Evolutionary conservation across 2,113 vertebrate species (phyloP).

Genomic region (Pachyramphus minor): DNA sequence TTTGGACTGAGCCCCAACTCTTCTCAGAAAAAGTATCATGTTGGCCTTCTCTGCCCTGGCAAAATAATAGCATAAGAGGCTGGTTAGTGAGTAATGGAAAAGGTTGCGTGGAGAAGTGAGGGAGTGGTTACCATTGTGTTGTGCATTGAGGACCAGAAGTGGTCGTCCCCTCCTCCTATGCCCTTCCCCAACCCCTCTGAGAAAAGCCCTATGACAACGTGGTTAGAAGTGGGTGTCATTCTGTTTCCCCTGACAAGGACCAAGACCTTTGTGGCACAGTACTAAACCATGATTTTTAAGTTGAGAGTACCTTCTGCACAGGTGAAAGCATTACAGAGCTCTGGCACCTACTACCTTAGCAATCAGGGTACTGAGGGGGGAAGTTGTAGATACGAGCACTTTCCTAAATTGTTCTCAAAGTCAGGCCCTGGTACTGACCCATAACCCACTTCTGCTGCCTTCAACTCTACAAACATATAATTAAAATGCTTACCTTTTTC

Average conservation of each 20-base stretch:
- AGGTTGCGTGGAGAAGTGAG: rapidly evolving
- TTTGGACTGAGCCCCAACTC: background rate
- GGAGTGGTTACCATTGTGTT: rapidly evolving
- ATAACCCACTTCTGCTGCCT: background rate
- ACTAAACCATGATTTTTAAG: background rate
- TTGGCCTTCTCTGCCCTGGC: background rate
- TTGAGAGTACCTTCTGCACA: background rate
- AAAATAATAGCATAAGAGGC: background rate
- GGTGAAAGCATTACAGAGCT: background rate
- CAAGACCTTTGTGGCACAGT: background rate
- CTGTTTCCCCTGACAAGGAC: background rate
- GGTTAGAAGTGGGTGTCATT: background rate
- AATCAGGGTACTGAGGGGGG: rapidly evolving
- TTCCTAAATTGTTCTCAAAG: background rate
- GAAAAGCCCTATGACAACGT: background rate
- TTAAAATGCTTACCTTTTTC: background rate
- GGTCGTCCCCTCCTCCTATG: background rate
- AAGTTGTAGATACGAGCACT: background rate
- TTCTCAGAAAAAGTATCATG: background rate
- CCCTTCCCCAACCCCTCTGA: rapidly evolving
- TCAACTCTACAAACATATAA: background rate
- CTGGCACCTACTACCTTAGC: background rate
- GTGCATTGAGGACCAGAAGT: rapidly evolving
- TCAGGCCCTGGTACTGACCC: background rate
- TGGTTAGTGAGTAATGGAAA: background rate